Conservation (phyloP, 2,888 invertebrate genomes). For the Ptychoptera contaminata region DNA sequence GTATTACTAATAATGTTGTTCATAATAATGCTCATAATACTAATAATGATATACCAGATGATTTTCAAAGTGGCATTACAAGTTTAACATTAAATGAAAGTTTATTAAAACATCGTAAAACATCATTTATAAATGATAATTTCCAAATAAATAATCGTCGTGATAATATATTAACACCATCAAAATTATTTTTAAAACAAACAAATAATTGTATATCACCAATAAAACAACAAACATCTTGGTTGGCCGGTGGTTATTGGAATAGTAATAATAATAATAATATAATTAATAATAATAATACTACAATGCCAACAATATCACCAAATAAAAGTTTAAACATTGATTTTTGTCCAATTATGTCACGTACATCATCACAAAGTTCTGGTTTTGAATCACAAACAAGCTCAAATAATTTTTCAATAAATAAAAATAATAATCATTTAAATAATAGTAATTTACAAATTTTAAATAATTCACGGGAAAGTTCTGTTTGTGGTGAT, state of each 20-base stretch:
- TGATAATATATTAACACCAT: constrained; percentile 4
- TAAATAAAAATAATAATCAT: no score
- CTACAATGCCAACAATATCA: constrained; percentile 1
- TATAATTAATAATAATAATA: no score
- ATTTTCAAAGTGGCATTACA: constrained; percentile 4
- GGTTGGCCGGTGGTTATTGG: constrained; percentile 56
- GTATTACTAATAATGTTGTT: no score
- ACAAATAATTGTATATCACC: constrained; percentile 30
- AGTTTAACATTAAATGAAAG: background rate
- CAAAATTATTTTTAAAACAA: constrained; percentile 2
- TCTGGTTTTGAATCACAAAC: constrained; percentile 57
- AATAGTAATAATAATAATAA: constrained; percentile 18
- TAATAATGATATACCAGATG: constrained; percentile 1
- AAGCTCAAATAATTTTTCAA: constrained; percentile 6
- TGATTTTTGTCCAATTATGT: constrained; percentile 28
- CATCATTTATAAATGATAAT: no score
- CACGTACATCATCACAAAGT: constrained; percentile 58
- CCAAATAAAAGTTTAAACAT: constrained; percentile 1
- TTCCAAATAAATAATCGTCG: background rate
- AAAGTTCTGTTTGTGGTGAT: constrained; percentile 5
- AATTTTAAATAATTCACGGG: constrained; percentile 2
- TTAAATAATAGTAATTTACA: no score
- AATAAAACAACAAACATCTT: constrained; percentile 33
- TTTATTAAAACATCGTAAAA: background rate
- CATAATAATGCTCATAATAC: no score